A percentile compares a stretch with the other conserved stretches of the same genome.
These are phyloP conservation scores for Nycticebus coucang DNA, from an alignment of 2,113 vertebrate species.

Conservation along the genomic window DNA sequence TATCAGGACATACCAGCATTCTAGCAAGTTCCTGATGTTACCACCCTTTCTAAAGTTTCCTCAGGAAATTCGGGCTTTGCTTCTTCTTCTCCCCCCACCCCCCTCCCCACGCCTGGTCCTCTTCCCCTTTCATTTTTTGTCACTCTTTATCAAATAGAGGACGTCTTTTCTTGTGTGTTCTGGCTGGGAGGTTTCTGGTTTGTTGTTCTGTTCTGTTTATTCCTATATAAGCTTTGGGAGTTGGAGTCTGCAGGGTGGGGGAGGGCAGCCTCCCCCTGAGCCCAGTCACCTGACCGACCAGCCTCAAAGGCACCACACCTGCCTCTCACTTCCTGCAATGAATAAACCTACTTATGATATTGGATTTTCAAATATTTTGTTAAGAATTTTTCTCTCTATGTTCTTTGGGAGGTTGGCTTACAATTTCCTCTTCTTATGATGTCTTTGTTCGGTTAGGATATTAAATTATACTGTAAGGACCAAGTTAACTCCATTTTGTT, in stretches of 20 bases:
- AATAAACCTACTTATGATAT: neutral
- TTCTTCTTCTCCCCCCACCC: neutral
- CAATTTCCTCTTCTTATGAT: neutral
- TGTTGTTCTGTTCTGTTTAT: too few species aligned
- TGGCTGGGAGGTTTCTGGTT: neutral
- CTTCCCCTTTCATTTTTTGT: accelerated
- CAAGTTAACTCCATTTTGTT: too few species aligned
- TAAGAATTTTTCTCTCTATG: neutral
- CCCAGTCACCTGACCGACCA: accelerated
- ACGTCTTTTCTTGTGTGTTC: neutral
- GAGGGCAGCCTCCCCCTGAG: neutral
- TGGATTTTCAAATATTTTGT: neutral
- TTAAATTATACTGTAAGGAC: neutral
- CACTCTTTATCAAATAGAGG: neutral
- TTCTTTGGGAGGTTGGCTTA: neutral
- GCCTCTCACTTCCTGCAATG: neutral
- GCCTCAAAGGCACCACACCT: neutral
- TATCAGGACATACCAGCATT: accelerated
- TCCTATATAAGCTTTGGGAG: accelerated
- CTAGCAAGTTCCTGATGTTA: too few species aligned
- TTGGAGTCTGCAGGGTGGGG: neutral
- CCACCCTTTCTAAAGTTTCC: accelerated
- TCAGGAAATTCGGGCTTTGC: accelerated
- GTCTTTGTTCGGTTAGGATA: neutral
- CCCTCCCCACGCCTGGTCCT: accelerated